Percentiles rank a stretch among this genome's conserved stretches.
These are phyloP conservation scores for Amblyopsis hoosieri DNA, from an alignment of 2,797 vertebrate genomes.

Conservation along the genomic window DNA sequence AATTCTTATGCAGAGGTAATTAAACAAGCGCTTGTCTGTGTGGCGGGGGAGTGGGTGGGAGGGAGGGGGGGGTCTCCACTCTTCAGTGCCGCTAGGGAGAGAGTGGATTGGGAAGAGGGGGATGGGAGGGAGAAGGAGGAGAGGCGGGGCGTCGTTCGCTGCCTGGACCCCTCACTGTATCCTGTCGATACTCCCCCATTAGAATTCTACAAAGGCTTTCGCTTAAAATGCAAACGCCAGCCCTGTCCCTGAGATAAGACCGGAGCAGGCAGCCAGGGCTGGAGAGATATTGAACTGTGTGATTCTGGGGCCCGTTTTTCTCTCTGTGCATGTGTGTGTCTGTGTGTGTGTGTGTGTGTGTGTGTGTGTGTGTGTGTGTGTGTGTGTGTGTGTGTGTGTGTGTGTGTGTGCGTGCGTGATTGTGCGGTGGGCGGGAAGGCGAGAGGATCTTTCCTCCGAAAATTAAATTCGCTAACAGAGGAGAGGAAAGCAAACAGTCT, in stretches of 20 bases:
- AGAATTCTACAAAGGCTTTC: slow-evolving; percentile 70
- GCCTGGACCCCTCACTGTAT: slow-evolving; percentile 46
- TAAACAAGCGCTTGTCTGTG: slow-evolving; percentile 69
- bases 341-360: background rate
- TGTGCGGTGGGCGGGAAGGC: background rate
- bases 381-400: background rate
- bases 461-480: slow-evolving; percentile 45
- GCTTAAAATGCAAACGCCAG: slow-evolving; percentile 73
- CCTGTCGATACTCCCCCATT: slow-evolving; percentile 69
- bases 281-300: slow-evolving; percentile 58
- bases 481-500: slow-evolving; percentile 44
- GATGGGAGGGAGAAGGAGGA: background rate
- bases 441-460: slow-evolving; percentile 5
- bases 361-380: no score
- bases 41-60: slow-evolving; percentile 7
- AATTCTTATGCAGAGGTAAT: slow-evolving; percentile 79
- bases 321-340: background rate
- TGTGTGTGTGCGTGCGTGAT: background rate
- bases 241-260: slow-evolving; percentile 65
- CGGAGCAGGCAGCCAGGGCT: slow-evolving; percentile 56
- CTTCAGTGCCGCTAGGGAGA: background rate
- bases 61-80: slow-evolving; percentile 11
- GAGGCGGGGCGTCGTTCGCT: slow-evolving; percentile 31
- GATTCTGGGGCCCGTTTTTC: slow-evolving; percentile 30
- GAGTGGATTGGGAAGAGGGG: background rate